Percentiles rank a stretch among this genome's conserved stretches.
phyloP scores from a whole-genome alignment of 2,113 vertebrate species.

The Passerina amoena region DNA sequence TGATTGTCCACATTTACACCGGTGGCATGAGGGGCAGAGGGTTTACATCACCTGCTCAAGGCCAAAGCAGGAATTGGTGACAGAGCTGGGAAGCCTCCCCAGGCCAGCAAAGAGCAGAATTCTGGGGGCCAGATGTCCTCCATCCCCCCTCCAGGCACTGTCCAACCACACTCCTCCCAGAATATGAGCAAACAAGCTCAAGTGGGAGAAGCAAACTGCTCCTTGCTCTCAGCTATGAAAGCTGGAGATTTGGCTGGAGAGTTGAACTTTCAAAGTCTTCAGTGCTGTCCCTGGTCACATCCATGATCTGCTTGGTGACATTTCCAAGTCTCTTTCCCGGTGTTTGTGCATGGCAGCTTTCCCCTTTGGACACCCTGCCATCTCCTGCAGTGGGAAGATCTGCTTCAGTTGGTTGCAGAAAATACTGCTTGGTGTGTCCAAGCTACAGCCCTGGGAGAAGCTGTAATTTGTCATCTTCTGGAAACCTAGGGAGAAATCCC shows the following conservation, averaged over 20 bases:
- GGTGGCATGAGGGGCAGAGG: not conserved
- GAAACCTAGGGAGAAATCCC: not conserved
- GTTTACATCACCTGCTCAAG: not conserved
- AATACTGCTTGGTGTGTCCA: not conserved
- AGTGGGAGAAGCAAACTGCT: not conserved
- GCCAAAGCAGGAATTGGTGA: not conserved
- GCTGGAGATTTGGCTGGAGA: not conserved
- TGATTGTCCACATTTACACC: not conserved
- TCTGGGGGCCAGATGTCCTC: not conserved
- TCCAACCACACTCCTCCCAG: not conserved
- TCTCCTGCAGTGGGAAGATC: not conserved
- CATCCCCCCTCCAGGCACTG: not conserved
- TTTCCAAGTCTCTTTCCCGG: not conserved
- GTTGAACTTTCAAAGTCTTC: not conserved
- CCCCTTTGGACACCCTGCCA: not conserved
- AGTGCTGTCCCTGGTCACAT: not conserved
- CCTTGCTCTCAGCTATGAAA: not conserved
- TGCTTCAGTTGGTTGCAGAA: not conserved
- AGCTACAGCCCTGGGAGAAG: not conserved
- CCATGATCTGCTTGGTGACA: not conserved
- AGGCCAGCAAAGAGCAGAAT: not conserved
- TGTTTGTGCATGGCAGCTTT: not conserved
- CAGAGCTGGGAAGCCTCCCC: not conserved
- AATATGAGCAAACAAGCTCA: not conserved
- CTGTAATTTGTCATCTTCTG: not conserved